phyloP scores from a whole-genome alignment of 1,140 invertebrate species.

The Pectinophora gossypiella region DNA sequence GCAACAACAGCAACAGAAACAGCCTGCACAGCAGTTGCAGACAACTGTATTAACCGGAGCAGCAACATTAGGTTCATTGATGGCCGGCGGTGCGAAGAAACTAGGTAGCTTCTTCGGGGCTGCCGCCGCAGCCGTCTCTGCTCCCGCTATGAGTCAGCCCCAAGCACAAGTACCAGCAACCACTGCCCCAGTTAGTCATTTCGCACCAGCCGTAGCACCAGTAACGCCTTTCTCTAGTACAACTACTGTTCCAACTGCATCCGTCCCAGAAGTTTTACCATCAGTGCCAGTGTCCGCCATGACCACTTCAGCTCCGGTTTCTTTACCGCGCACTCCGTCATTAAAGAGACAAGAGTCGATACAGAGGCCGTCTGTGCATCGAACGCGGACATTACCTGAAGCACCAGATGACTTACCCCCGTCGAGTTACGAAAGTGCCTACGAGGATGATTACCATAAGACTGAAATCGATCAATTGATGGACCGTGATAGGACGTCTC shows the following conservation, averaged over 20 bases:
- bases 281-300: conserved; percentile 42
- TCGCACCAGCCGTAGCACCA: conserved; percentile 49
- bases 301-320: conserved; percentile 55
- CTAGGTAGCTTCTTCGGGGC: conserved; percentile 68
- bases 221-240: conserved; percentile 63
- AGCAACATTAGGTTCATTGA: conserved; percentile 66
- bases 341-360: conserved; percentile 68
- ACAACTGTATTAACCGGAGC: conserved; percentile 63
- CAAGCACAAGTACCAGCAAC: conserved; percentile 27
- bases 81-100: conserved; percentile 73
- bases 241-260: conserved; percentile 50
- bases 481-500: conserved; percentile 58
- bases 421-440: conserved; percentile 68
- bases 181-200: conserved; percentile 28
- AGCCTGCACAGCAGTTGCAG: conserved; percentile 57
- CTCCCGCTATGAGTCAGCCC: conserved; percentile 40
- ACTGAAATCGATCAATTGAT: conserved; percentile 66
- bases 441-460: conserved; percentile 70
- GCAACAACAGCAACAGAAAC: conserved; percentile 42
- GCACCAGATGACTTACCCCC: conserved; percentile 59
- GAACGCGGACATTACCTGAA: conserved; percentile 59
- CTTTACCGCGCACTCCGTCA: conserved; percentile 56
- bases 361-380: conserved; percentile 64
- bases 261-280: conserved; percentile 62
- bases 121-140: conserved; percentile 59